Evolutionary conservation across 2,797 vertebrate species (phyloP).

Genomic region (Poeciliopsis turneri): DNA sequence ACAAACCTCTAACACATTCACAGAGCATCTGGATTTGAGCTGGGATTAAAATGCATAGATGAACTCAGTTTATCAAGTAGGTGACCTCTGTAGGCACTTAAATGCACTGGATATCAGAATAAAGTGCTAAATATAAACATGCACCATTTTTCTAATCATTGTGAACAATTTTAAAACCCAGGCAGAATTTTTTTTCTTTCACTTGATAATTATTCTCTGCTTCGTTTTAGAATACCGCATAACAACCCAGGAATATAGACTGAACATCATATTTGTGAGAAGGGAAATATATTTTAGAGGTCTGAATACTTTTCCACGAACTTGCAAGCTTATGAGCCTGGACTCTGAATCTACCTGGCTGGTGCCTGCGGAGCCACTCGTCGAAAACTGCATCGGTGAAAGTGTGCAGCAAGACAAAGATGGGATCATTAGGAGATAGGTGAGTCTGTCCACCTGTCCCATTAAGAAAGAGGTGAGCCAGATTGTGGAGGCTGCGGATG

Average conservation of each 20-base stretch:
- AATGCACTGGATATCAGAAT: neutral
- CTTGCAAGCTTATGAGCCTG: neutral
- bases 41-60: neutral
- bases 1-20: neutral
- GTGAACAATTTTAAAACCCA: neutral
- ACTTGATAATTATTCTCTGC: neutral
- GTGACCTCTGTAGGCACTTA: neutral
- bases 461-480: slow-evolving; percentile 97
- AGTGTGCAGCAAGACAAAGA: slow-evolving; percentile 94
- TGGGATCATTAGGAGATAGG: slow-evolving; percentile 95
- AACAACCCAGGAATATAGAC: neutral
- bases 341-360: slow-evolving; percentile 78
- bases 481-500: slow-evolving; percentile 93
- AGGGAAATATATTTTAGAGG: neutral
- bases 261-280: neutral
- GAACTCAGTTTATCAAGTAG: neutral
- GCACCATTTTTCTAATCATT: neutral
- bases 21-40: neutral
- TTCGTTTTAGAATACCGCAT: neutral
- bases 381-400: slow-evolving; percentile 97
- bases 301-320: neutral
- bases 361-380: slow-evolving; percentile 91
- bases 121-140: neutral
- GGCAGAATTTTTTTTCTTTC: neutral
- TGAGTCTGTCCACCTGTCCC: slow-evolving; percentile 96